phyloP scores from a whole-genome alignment of 2,888 invertebrate species.

The Euplagia quadripunctaria region DNA sequence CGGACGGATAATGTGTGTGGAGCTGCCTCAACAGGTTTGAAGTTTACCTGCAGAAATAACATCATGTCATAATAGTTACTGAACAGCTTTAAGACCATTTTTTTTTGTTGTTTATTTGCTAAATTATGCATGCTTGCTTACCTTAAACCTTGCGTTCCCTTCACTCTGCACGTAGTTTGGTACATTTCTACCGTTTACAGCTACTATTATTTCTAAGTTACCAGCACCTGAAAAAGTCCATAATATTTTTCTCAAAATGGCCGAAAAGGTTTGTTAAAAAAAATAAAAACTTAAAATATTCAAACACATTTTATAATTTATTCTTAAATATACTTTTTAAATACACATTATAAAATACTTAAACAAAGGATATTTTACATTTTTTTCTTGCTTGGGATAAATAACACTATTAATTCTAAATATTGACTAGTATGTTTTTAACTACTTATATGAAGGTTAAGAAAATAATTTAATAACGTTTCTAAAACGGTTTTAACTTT shows the following conservation, averaged over 20 bases:
- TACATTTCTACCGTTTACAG: slow-evolving; percentile 98
- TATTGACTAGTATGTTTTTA: no score
- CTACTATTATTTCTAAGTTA: slow-evolving; percentile 98
- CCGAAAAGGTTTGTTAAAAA: not conserved
- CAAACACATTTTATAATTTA: no score
- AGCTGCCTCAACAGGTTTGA: slow-evolving; percentile 97
- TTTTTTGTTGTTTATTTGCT: not conserved
- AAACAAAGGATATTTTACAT: no score
- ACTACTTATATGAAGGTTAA: no score
- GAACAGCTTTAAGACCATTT: not conserved
- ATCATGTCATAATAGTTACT: not conserved
- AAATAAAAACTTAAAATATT: not conserved
- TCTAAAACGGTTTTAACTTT: no score
- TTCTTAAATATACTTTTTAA: no score
- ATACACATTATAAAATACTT: no score
- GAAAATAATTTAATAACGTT: no score
- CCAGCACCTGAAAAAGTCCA: slow-evolving; percentile 91
- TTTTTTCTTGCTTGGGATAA: no score
- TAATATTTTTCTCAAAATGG: not conserved
- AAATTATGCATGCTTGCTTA: slow-evolving; percentile 54
- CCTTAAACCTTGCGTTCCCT: slow-evolving; percentile 97
- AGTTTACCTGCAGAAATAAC: slow-evolving; percentile 89
- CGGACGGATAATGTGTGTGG: slow-evolving; percentile 96
- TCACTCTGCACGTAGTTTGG: slow-evolving; percentile 99
- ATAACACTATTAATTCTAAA: no score